Evolutionary conservation across 2,797 vertebrate species (phyloP), one percentile per base, ranked within the genome.

Genomic region (Tragopan temminckii): DNA sequence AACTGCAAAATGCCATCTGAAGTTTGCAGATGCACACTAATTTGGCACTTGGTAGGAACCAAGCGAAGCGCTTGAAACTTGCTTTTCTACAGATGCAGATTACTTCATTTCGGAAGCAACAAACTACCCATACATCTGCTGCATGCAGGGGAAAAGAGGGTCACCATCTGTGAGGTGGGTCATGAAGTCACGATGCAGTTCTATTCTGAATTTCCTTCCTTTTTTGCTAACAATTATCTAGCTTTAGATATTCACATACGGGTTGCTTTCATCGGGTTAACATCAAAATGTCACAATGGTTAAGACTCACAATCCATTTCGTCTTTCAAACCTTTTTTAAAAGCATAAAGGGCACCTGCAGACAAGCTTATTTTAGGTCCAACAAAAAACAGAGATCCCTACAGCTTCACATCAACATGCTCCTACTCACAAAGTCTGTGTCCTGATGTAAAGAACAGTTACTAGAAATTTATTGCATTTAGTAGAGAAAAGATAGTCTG

Each of bases 111-210:
- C 2, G 10, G 78, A 92, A 82, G 70, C 52, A 77, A 66, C 46
- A 70, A 89, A 50, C 45, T 72, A 72, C 74, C 80, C 63, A 43
- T 13, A 52, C 79, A 93, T 88, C 80, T 90, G 87, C 70, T 79
- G 36, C 9, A 23, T 50, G 52, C 80, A 80, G 38, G 33, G 78
- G 72, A 83, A 92, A 91, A 78, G 87, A 85, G 58, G 69, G 85
- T 57, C 81, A 90, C 94, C 94, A 93, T 93, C 92, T 95, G 94
- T 70, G 85, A 93, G 93, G 59, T 76, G 77, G 95, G 92, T 95
- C 90, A 75, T 29, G 74, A 82, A 89, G 85, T 81, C 72, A 46
- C 13, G 38, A 88, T 71, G 79, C 8, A 6, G 64, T 64, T 88
- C 89, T 93, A 74, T 61, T 94, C 74, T 63, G 70, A 69, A 57